phyloP scores from a whole-genome alignment of 30 jellyfish, hydroid and myxozoan genomes.

The Morbakka virulenta region DNA sequence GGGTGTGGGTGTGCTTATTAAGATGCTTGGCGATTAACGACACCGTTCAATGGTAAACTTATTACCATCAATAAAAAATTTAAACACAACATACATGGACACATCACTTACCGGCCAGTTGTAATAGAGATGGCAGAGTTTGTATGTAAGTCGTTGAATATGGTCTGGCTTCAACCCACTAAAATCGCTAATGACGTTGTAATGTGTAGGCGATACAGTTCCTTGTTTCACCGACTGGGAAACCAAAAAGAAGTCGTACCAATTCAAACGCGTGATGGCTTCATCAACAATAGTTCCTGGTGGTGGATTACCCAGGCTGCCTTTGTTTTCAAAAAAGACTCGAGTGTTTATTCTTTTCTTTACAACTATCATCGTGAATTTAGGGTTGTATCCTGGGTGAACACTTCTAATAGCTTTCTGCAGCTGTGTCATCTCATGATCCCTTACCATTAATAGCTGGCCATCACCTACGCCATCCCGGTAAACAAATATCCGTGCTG shows the following conservation, averaged over 20 bases:
- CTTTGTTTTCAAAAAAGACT: slow-evolving; percentile 37
- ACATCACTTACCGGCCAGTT: slow-evolving; percentile 99
- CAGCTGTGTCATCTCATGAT: slow-evolving; percentile 88
- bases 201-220: slow-evolving; percentile 98
- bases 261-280: slow-evolving; percentile 75
- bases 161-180: slow-evolving; percentile 95
- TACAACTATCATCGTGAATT: slow-evolving; percentile 90
- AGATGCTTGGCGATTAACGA: too few species aligned
- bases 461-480: slow-evolving; percentile 99
- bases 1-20: too few species aligned
- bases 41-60: too few species aligned
- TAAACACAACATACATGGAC: too few species aligned
- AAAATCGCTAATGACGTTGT: slow-evolving; percentile 71
- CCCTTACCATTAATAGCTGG: slow-evolving; percentile 71
- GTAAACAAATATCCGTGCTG: slow-evolving; percentile 87
- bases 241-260: slow-evolving; percentile 93
- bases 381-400: slow-evolving; percentile 77
- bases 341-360: slow-evolving; percentile 93
- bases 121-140: slow-evolving; percentile 90
- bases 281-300: slow-evolving; percentile 97
- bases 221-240: slow-evolving; percentile 99
- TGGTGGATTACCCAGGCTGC: slow-evolving; percentile 78
- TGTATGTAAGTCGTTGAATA: slow-evolving; percentile 92
- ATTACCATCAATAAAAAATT: too few species aligned
- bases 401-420: slow-evolving; percentile 44